Evolutionary conservation across 2,888 invertebrate species (phyloP).

Genomic region (Hetaerina titia): DNA sequence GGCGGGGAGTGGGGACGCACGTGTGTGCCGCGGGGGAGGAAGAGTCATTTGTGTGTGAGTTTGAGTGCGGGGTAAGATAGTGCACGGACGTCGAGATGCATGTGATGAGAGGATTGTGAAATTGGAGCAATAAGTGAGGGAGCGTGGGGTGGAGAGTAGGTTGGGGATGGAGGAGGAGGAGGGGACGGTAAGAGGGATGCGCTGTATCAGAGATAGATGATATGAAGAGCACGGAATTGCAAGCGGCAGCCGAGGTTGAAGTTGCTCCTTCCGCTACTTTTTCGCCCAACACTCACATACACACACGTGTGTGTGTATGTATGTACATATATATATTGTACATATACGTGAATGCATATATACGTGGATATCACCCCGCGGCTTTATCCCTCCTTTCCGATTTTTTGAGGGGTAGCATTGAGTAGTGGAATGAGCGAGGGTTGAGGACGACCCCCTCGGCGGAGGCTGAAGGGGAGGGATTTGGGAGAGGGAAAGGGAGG

Average conservation of each 20-base stretch:
- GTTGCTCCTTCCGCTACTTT: not conserved
- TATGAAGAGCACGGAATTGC: slow-evolving; percentile 48
- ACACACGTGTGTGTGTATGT: not conserved
- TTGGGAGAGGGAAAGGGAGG: not conserved
- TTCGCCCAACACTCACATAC: not conserved
- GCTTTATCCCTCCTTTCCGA: slow-evolving; percentile 1
- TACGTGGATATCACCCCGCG: not conserved
- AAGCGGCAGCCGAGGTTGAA: slow-evolving; percentile 34
- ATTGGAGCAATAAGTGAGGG: slow-evolving; percentile 49
- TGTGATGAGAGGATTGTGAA: slow-evolving; percentile 43
- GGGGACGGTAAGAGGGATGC: not conserved
- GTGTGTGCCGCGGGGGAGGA: not conserved
- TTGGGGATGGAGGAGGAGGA: not conserved
- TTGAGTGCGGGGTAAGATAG: not conserved
- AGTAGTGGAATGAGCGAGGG: not conserved
- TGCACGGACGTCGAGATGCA: not conserved
- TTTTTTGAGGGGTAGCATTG: not conserved
- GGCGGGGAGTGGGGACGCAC: not conserved
- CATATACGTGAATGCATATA: not conserved
- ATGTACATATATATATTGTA: not conserved
- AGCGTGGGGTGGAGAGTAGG: not conserved
- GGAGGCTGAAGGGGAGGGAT: not conserved
- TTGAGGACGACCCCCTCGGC: not conserved
- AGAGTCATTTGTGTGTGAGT: not conserved
- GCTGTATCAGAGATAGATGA: slow-evolving; percentile 25